Percentiles rank a stretch among this genome's conserved stretches.
Conservation (phyloP, 2,888 invertebrate genomes). For the Malthinus seriepunctatus region DNA sequence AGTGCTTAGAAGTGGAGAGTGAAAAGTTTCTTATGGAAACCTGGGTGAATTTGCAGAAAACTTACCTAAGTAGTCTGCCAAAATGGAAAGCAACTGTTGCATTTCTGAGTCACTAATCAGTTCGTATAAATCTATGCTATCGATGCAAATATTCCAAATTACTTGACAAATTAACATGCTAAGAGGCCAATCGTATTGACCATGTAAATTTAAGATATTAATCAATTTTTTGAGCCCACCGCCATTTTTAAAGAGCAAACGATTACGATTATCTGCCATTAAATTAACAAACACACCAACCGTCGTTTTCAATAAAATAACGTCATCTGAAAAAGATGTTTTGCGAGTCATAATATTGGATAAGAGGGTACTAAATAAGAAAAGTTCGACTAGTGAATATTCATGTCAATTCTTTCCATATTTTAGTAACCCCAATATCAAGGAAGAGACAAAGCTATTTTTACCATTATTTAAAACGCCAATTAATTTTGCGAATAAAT, state of each 20-base stretch:
- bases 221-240: conserved; percentile 59
- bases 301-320: conserved; percentile 73
- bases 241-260: conserved; percentile 58
- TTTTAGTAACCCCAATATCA: neutral
- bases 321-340: conserved; percentile 56
- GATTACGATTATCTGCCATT: conserved; percentile 62
- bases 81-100: conserved; percentile 58
- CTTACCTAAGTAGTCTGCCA: conserved; percentile 60
- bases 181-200: conserved; percentile 70
- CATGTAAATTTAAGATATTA: conserved; percentile 60
- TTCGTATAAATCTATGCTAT: conserved; percentile 56
- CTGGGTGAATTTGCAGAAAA: conserved; percentile 12
- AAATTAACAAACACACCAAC: conserved; percentile 85
- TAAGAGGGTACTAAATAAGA: conserved; percentile 17
- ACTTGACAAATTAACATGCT: conserved; percentile 75
- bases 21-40: too few relatives aligned
- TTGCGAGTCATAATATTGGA: neutral
- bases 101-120: conserved; percentile 57
- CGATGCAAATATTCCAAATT: conserved; percentile 71
- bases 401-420: too few relatives aligned
- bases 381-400: too few relatives aligned
- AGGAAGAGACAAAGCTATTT: neutral
- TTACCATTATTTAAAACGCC: conserved; percentile 63
- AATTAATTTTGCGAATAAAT: conserved; percentile 64
- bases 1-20: too few relatives aligned